Conservation (phyloP, 2,797 vertebrate species). For the Allobates femoralis region DNA sequence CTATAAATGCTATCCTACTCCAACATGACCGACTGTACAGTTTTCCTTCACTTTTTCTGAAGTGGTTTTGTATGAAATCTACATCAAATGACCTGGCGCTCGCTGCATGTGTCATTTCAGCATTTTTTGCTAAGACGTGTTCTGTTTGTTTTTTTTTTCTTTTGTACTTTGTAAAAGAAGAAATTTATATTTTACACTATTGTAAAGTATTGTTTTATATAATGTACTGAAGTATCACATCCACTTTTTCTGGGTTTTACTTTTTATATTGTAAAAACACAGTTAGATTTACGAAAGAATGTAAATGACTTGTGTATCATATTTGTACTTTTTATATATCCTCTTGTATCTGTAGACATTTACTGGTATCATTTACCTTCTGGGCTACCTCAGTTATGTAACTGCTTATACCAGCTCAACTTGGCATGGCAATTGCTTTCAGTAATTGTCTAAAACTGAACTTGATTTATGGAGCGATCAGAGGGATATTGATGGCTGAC, state of each 20-base stretch:
- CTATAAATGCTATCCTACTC: neutral
- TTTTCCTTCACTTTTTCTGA: slow-evolving; percentile 8
- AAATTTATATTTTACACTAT: slow-evolving; percentile 21
- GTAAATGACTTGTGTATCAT: slow-evolving; percentile 18
- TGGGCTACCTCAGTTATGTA: slow-evolving; percentile 56
- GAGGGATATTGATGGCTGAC: slow-evolving; percentile 20
- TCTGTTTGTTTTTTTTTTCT: neutral
- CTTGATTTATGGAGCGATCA: neutral
- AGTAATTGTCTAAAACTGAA: neutral
- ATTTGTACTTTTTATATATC: slow-evolving; percentile 41
- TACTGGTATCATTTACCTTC: slow-evolving; percentile 31
- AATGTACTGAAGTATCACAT: slow-evolving; percentile 19
- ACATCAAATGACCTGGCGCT: neutral
- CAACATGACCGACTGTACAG: neutral
- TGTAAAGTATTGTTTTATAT: slow-evolving; percentile 53
- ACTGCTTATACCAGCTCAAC: slow-evolving; percentile 11
- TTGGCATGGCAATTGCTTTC: neutral
- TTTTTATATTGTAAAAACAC: slow-evolving; percentile 44
- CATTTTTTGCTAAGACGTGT: neutral
- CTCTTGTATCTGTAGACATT: slow-evolving; percentile 20
- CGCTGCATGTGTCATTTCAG: slow-evolving; percentile 1
- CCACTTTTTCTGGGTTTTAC: slow-evolving; percentile 29
- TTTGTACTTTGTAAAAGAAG: slow-evolving; percentile 49
- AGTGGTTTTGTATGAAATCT: slow-evolving; percentile 10
- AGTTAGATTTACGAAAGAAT: slow-evolving; percentile 23